Evolutionary conservation across 2,113 vertebrate species (phyloP), one percentile per base, ranked within the genome.

Genomic region (Tamias sibiricus): DNA sequence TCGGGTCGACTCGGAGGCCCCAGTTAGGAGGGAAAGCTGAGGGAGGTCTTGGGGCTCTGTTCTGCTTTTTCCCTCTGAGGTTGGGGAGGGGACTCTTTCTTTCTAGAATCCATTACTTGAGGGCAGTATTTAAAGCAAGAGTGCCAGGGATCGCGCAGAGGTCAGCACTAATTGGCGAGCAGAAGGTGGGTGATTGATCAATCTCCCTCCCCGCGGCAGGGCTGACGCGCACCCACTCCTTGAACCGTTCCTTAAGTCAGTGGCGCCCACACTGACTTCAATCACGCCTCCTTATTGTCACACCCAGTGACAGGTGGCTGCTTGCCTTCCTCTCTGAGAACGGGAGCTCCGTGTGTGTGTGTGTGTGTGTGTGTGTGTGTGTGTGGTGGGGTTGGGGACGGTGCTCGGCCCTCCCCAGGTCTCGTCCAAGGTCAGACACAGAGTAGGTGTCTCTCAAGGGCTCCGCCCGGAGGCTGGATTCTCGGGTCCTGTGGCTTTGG

Each of bases 1-100:
- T 90, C 66, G 44, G 49, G 20, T 68, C 96, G 98, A 71, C 93
- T 64, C 94, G 94, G 97, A 96, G 94, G 96, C n/a, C 82, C 1
- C 5, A 87, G 40, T 68, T 88, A 81, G 85, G 97, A 69, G 66
- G 7, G 95, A 95, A 74, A 76, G 44, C 71, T 32, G 40, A 88
- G 57, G 87, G 17, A 81, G 96, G 20, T 17, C 62, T 69, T 24
- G 87, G 94, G 69, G 26, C 84, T 76, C 71, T 85, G 90, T 95
- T 94, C 92, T 35, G 49, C n/a, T 77, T 24, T 96, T 84, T 12
- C n/a, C 83, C 30, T 95, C 85, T 54, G 66, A 97, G 72, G 42
- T 40, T 95, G 69, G 59, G 90, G 81, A 97, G 54, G 71, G 35
- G 69, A 95, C 11, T 17, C 72, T 52, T 72, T 30, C 49, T 86